Percentiles rank a stretch among this genome's conserved stretches.
Conservation (phyloP, 2,797 vertebrate genomes). For the Falco peregrinus region DNA sequence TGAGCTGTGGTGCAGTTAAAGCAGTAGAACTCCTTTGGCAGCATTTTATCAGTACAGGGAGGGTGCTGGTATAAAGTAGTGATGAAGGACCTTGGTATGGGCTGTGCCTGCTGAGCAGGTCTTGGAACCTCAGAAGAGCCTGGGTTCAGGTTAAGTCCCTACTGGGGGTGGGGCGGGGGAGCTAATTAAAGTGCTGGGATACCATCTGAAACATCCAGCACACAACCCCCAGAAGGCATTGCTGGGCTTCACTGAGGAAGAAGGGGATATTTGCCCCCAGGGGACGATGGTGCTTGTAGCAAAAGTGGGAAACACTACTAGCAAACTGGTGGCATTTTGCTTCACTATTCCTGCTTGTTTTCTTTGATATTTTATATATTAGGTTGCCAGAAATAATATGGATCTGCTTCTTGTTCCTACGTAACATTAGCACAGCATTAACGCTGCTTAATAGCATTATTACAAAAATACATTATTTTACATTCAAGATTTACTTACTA, state of each 20-base stretch:
- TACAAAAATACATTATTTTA: neutral
- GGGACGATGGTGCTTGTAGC: neutral
- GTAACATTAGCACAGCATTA: neutral
- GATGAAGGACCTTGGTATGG: accelerated
- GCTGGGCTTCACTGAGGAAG: neutral
- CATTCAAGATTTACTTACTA: neutral
- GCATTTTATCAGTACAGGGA: neutral
- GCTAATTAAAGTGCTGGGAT: conserved; percentile 20
- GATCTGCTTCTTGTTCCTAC: neutral
- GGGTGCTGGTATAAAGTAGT: accelerated
- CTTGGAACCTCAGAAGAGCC: neutral
- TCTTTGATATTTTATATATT: neutral
- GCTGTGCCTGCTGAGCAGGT: no score
- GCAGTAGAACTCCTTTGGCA: neutral
- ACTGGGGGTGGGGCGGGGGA: neutral
- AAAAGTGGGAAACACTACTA: neutral
- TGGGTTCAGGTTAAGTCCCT: conserved; percentile 9
- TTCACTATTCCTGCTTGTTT: neutral
- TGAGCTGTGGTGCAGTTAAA: neutral
- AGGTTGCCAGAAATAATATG: neutral
- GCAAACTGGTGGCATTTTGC: neutral
- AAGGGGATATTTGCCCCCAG: neutral
- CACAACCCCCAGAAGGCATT: neutral
- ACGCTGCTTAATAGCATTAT: neutral
- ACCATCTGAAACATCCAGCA: neutral